A percentile compares a stretch with the other conserved stretches of the same genome.
phyloP scores from a whole-genome alignment of 2,113 vertebrate species.

The Amia ocellicauda region DNA sequence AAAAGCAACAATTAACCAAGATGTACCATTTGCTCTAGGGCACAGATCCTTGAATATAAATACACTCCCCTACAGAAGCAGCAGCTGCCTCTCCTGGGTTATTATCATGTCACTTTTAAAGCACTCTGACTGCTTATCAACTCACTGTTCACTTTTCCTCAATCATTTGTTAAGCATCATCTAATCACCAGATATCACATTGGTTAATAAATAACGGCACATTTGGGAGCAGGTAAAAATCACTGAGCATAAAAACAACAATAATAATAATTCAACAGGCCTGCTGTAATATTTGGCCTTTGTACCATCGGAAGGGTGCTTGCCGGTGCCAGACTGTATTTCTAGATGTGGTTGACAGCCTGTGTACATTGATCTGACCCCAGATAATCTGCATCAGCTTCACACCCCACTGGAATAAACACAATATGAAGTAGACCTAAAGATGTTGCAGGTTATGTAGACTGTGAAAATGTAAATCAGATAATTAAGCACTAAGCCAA shows the following conservation, averaged over 20 bases:
- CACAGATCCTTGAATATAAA: slow-evolving; percentile 12
- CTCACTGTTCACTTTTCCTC: not conserved
- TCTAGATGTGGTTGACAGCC: not conserved
- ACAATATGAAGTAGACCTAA: slow-evolving; percentile 33
- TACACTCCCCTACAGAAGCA: not conserved
- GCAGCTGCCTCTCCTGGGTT: slow-evolving; percentile 6
- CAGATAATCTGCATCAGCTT: slow-evolving; percentile 40
- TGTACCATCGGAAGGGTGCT: not conserved
- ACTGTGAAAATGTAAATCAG: slow-evolving; percentile 46
- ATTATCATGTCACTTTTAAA: slow-evolving; percentile 14
- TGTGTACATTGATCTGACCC: slow-evolving; percentile 40
- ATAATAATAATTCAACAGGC: not conserved
- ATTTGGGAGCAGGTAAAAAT: not conserved
- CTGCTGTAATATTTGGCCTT: not conserved
- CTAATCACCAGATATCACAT: not conserved
- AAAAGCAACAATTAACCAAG: slow-evolving; percentile 12
- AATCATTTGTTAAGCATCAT: slow-evolving; percentile 8
- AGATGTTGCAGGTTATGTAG: slow-evolving; percentile 45
- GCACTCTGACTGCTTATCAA: not conserved
- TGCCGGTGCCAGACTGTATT: not conserved
- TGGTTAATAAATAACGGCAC: slow-evolving; percentile 7
- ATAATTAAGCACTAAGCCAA: slow-evolving; percentile 47
- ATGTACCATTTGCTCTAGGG: slow-evolving; percentile 3
- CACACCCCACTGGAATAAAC: slow-evolving; percentile 30
- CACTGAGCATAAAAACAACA: not conserved